phyloP scores from a whole-genome alignment of 1,140 invertebrate genomes.

The Ceratina japonica region DNA sequence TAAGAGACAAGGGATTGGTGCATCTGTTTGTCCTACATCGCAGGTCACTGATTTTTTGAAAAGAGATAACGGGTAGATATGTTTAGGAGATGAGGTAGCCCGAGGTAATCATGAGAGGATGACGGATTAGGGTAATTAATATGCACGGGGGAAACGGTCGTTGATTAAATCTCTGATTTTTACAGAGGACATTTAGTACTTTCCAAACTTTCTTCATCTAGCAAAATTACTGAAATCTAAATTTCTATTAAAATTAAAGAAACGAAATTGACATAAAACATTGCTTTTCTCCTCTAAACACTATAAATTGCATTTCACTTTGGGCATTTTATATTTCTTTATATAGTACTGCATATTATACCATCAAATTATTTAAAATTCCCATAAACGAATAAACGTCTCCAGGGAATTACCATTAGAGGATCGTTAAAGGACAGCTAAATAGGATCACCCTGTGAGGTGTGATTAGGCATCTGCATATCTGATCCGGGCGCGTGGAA shows the following conservation, averaged over 20 bases:
- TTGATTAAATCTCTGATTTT: not conserved
- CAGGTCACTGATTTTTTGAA: not conserved
- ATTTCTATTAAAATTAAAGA: too few relatives aligned
- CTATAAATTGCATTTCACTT: too few relatives aligned
- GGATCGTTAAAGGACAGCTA: too few relatives aligned
- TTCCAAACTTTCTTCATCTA: not conserved
- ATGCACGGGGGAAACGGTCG: not conserved
- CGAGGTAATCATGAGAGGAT: not conserved
- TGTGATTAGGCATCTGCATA: conserved; percentile 2
- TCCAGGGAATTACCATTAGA: too few relatives aligned
- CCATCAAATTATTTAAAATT: too few relatives aligned
- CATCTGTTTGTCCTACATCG: conserved; percentile 12
- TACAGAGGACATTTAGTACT: not conserved
- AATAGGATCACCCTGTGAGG: conserved; percentile 20
- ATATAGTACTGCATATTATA: too few relatives aligned
- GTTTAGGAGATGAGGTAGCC: conserved; percentile 1
- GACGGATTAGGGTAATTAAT: conserved; percentile 14
- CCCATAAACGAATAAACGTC: too few relatives aligned
- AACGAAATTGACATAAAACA: too few relatives aligned
- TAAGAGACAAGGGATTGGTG: not conserved
- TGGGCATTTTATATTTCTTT: too few relatives aligned
- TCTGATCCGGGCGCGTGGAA: conserved; percentile 46
- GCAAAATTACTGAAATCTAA: too few relatives aligned
- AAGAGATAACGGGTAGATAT: not conserved
- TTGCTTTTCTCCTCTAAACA: too few relatives aligned